phyloP scores from a whole-genome alignment of 1,140 invertebrate genomes.

The Sweltsa coloradensis region DNA sequence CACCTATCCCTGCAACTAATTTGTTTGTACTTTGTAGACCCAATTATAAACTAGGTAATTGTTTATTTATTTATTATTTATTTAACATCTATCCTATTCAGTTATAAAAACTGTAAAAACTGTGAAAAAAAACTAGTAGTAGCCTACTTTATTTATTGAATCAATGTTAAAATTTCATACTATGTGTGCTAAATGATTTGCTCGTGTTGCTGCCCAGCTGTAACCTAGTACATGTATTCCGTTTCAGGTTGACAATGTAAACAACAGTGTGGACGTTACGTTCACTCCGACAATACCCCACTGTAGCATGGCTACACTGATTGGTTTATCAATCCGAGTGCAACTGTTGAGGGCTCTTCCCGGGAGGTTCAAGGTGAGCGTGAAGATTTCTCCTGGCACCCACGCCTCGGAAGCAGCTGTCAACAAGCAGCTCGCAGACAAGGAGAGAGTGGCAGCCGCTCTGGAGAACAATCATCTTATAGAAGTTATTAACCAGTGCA shows the following conservation, averaged over 20 bases:
- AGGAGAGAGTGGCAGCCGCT: slow-evolving; percentile 94
- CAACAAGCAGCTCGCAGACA: slow-evolving; percentile 96
- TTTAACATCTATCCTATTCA: no score
- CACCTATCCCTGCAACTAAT: no score
- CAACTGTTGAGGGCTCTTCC: slow-evolving; percentile 82
- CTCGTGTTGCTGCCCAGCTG: no score
- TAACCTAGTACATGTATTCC: no score
- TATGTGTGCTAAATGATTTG: not conserved
- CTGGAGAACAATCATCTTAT: slow-evolving; percentile 85
- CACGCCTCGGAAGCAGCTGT: slow-evolving; percentile 85
- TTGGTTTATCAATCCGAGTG: slow-evolving; percentile 78
- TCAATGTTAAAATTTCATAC: not conserved
- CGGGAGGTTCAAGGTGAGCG: slow-evolving; percentile 67
- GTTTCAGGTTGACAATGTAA: slow-evolving; percentile 50
- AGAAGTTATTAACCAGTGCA: slow-evolving; percentile 90
- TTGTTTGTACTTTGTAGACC: no score
- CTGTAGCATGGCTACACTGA: slow-evolving; percentile 97
- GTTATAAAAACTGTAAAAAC: no score
- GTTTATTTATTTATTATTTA: no score
- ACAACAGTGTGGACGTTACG: slow-evolving; percentile 57
- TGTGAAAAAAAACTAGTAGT: not conserved
- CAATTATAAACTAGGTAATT: no score
- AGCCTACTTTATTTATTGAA: not conserved
- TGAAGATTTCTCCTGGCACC: slow-evolving; percentile 82
- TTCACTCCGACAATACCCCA: slow-evolving; percentile 99